Evolutionary conservation across 2,797 vertebrate genomes (phyloP), one percentile per base, ranked within the genome.

Genomic region (Rhinogobio ventralis): DNA sequence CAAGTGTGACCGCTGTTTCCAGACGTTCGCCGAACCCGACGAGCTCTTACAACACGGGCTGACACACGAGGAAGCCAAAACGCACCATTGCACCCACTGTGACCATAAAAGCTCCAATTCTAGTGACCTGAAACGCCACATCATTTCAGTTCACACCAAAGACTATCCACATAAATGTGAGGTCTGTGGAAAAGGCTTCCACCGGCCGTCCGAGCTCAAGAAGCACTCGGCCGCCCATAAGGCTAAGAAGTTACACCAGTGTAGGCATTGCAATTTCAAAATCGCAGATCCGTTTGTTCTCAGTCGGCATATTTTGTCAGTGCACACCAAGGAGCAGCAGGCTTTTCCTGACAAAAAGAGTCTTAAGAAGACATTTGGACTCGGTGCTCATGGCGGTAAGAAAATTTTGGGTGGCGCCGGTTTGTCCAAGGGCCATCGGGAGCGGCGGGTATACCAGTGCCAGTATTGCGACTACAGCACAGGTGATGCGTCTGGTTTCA

Each of bases 41-140:
- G 96, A 97, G 88, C 95, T 97, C 81, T 93, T 95, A 30, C 93
- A 94, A 86, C 96, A 97, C 92, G 90, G 89, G 0, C 94, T 96
- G 71, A 92, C 96, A 2, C 96, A 96, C 89, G 96, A 97, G 92
- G 96, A 96, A 87, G 95, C 96, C 91, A 97, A 96, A 90, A 96
- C 96, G 72, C 96, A 97, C 83, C 96, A 96, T 89, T 97, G 96
- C 90, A 93, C 95, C 36, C 96, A 97, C 55, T 97, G 96, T 91
- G 96, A 96, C 86, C 96, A 97, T 86, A 97, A 97, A 92, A 97
- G 96, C 93, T 96, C 96, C 91, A 97, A 97, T 87, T 97, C 96
- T 33, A 97, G 96, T 51, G 96, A 97, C 93, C 95, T 97, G 91
- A 97, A 97, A 87, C 93, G 96, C 82, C 96, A 97, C 92, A 91